phyloP scores from a whole-genome alignment of 92 coral and sea anemone genomes.

The Ricordea florida region DNA sequence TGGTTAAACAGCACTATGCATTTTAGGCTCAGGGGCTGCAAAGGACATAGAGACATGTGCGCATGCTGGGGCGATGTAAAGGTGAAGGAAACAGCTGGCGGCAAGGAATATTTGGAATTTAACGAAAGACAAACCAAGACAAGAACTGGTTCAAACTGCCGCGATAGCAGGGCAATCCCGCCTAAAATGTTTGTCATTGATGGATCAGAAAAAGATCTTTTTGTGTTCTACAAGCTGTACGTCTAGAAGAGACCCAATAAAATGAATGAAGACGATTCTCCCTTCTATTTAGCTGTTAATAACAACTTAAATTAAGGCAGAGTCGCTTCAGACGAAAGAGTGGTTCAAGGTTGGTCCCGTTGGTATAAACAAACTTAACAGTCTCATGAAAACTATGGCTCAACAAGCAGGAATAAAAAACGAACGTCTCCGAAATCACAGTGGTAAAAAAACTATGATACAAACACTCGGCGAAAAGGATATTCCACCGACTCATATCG shows the following conservation, averaged over 20 bases:
- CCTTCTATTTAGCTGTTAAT: slow-evolving; percentile 1
- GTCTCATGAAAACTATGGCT: too few relatives aligned
- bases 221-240: slow-evolving; percentile 25
- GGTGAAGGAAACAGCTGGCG: slow-evolving; percentile 13
- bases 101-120: slow-evolving; percentile 53
- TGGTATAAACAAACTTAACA: too few relatives aligned
- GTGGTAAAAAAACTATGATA: too few relatives aligned
- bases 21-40: slow-evolving; percentile 46
- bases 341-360: too few relatives aligned
- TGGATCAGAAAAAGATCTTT: slow-evolving; percentile 15
- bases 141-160: slow-evolving; percentile 25
- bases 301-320: neutral
- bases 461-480: too few relatives aligned
- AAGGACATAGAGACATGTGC: slow-evolving; percentile 57
- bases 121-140: neutral
- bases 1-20: slow-evolving; percentile 34
- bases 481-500: too few relatives aligned
- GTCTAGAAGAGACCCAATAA: slow-evolving; percentile 37
- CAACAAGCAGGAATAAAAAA: slow-evolving; percentile 44
- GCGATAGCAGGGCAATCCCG: slow-evolving; percentile 18
- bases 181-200: slow-evolving; percentile 33
- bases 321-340: slow-evolving; percentile 5
- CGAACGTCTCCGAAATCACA: too few relatives aligned
- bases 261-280: slow-evolving; percentile 9
- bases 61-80: slow-evolving; percentile 53